These are phyloP conservation scores for Corythornis cristatus DNA, from an alignment of 2,113 vertebrate genomes.

Conservation along the genomic window DNA sequence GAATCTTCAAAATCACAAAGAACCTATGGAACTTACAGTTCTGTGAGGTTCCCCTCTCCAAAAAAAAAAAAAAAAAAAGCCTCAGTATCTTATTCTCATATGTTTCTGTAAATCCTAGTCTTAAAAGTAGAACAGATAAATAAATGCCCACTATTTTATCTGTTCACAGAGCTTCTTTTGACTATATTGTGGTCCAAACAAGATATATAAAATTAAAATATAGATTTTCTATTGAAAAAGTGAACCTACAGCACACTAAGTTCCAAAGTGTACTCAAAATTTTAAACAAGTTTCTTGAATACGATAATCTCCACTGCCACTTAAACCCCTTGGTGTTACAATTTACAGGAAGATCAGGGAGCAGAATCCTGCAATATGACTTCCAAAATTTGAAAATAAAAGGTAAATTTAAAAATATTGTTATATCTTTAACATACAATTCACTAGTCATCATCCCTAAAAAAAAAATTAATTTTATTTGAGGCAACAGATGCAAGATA, in stretches of 20 bases:
- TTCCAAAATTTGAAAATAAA: neutral
- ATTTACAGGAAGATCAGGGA: neutral
- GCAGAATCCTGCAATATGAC: neutral
- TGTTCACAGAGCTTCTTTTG: neutral
- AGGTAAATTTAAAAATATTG: neutral
- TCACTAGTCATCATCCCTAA: neutral
- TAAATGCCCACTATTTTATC: neutral
- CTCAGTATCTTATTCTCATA: neutral
- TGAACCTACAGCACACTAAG: neutral
- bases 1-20: neutral
- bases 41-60: neutral
- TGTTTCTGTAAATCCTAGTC: neutral
- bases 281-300: neutral
- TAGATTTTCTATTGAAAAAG: neutral
- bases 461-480: neutral
- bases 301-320: neutral
- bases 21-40: neutral
- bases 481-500: neutral
- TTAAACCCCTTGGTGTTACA: fast-evolving
- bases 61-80: neutral
- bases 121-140: neutral
- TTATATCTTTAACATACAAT: neutral
- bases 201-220: neutral
- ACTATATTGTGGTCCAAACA: neutral
- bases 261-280: neutral